These are phyloP conservation scores for Amaurobius ferox DNA, from an alignment of 2,888 invertebrate genomes.

Conservation along the genomic window DNA sequence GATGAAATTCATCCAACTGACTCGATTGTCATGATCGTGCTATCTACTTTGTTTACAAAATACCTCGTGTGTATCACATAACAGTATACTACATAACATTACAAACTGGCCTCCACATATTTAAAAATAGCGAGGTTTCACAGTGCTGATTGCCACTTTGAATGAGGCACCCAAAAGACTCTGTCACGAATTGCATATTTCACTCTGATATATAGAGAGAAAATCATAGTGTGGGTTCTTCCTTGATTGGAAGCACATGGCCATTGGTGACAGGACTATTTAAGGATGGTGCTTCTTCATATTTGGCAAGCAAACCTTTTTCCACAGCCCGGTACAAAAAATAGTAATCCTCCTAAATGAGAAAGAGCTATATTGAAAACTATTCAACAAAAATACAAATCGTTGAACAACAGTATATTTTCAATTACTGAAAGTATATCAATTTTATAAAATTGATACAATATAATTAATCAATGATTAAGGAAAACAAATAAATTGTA, in stretches of 20 bases:
- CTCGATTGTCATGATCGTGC: slow-evolving; percentile 59
- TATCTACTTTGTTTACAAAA: slow-evolving; percentile 54
- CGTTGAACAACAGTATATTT: too few species aligned
- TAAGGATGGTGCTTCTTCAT: slow-evolving; percentile 29
- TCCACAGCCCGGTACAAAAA: slow-evolving; percentile 84
- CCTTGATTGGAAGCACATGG: slow-evolving; percentile 66
- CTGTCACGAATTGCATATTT: slow-evolving; percentile 42
- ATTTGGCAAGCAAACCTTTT: slow-evolving; percentile 74
- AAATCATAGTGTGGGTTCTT: slow-evolving; percentile 51
- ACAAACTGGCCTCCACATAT: slow-evolving; percentile 57
- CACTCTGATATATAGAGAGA: slow-evolving; percentile 20
- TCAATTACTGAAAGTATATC: too few species aligned
- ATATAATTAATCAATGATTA: too few species aligned
- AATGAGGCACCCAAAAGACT: slow-evolving; percentile 59
- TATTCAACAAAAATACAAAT: too few species aligned
- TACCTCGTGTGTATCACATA: slow-evolving; percentile 64
- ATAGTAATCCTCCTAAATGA: slow-evolving; percentile 83
- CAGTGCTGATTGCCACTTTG: slow-evolving; percentile 67
- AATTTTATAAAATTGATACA: too few species aligned
- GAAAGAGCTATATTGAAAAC: too few species aligned
- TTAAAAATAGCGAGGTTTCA: slow-evolving; percentile 67
- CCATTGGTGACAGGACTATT: slow-evolving; percentile 66
- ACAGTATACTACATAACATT: slow-evolving; percentile 60
- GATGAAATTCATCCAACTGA: slow-evolving; percentile 43
- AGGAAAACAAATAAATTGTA: too few species aligned